A percentile compares a stretch with the other conserved stretches of the same genome.
These are phyloP conservation scores for Maccullochella peelii DNA, from an alignment of 2,113 vertebrate genomes.

Conservation along the genomic window DNA sequence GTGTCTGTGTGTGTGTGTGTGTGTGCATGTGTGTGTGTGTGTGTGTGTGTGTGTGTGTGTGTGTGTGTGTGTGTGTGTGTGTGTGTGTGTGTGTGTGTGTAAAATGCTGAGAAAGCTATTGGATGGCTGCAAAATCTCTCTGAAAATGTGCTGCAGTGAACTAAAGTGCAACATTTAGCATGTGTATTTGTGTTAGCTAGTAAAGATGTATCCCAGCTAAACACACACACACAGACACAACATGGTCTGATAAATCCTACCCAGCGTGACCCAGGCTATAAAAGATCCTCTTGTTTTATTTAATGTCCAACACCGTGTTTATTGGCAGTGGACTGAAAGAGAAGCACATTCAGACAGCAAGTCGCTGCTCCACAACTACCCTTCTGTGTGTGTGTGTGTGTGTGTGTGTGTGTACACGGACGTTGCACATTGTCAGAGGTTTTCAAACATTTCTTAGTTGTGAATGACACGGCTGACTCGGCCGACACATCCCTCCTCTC, in stretches of 20 bases:
- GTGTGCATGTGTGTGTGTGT: slow-evolving; percentile 10
- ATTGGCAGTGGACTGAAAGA: slow-evolving; percentile 75
- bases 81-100: slow-evolving; percentile 18
- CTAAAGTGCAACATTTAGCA: slow-evolving; percentile 14
- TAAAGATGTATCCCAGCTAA: slow-evolving; percentile 58
- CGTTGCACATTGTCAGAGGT: slow-evolving; percentile 55
- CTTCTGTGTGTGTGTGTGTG: slow-evolving; percentile 38
- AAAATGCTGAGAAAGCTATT: slow-evolving; percentile 43
- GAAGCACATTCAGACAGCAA: slow-evolving; percentile 61
- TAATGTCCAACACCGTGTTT: slow-evolving; percentile 83
- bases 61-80: slow-evolving; percentile 4
- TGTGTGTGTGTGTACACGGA: slow-evolving; percentile 23
- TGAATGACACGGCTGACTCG: slow-evolving; percentile 71
- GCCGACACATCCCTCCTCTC: slow-evolving; percentile 58
- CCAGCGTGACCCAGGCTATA: slow-evolving; percentile 70
- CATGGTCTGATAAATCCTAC: slow-evolving; percentile 72
- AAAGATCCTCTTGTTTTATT: slow-evolving; percentile 80
- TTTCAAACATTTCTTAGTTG: slow-evolving; percentile 64
- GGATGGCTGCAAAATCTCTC: neutral
- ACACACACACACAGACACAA: slow-evolving; percentile 41
- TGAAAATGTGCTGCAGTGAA: slow-evolving; percentile 33
- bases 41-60: slow-evolving; percentile 8
- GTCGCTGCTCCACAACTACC: slow-evolving; percentile 53
- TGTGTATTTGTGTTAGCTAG: slow-evolving; percentile 40
- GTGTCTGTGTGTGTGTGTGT: slow-evolving; percentile 14